These are phyloP conservation scores for Champsocephalus gunnari DNA, from an alignment of 2,797 vertebrate species.

Conservation along the genomic window DNA sequence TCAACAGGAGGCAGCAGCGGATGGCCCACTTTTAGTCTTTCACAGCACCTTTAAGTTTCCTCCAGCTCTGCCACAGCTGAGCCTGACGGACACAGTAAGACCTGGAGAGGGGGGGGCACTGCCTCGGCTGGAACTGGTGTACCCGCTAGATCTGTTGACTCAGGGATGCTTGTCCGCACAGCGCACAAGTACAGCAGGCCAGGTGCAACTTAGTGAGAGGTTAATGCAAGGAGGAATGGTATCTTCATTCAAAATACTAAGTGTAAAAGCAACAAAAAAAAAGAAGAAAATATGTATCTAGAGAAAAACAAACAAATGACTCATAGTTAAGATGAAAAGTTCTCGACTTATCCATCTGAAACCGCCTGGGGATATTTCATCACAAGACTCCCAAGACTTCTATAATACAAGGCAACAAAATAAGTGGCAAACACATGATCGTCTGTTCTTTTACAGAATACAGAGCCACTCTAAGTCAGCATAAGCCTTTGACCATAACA, in stretches of 20 bases:
- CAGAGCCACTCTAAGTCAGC: conserved; percentile 71
- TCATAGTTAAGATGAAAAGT: conserved; percentile 61
- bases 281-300: not conserved
- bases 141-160: conserved; percentile 54
- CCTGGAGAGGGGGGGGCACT: conserved; percentile 59
- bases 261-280: conserved; percentile 5
- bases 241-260: conserved; percentile 30
- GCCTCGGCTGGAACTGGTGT: conserved; percentile 29
- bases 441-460: conserved; percentile 62
- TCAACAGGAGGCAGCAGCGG: conserved; percentile 81
- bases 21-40: conserved; percentile 90
- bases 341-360: conserved; percentile 61
- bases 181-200: conserved; percentile 16
- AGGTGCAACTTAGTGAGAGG: conserved; percentile 32
- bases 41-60: conserved; percentile 87
- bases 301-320: conserved; percentile 50
- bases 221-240: conserved; percentile 25
- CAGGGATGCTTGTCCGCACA: conserved; percentile 46
- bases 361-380: conserved; percentile 68
- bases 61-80: conserved; percentile 64
- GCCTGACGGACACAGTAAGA: conserved; percentile 67
- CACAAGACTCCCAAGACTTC: conserved; percentile 61
- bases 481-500: conserved; percentile 81
- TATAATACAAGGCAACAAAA: conserved; percentile 62
- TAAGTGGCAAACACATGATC: conserved; percentile 60